A percentile compares a stretch with the other conserved stretches of the same genome.
Evolutionary conservation across 2,113 vertebrate genomes (phyloP).

Genomic region (Zonotrichia leucophrys): DNA sequence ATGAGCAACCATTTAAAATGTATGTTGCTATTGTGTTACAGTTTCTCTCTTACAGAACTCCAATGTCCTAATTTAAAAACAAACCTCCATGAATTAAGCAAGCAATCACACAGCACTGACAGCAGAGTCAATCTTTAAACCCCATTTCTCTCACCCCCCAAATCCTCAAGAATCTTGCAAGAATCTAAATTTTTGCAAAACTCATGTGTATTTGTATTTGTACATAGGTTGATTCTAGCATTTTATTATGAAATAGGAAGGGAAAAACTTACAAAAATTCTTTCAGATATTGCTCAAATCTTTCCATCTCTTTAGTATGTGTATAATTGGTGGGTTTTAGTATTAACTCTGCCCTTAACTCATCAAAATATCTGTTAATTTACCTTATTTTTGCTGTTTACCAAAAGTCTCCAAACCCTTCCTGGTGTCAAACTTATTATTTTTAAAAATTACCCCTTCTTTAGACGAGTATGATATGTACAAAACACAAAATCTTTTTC

Average conservation of each 20-base stretch:
- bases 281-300: background rate
- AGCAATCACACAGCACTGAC: background rate
- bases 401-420: fast-evolving
- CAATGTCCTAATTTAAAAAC: background rate
- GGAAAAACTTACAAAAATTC: background rate
- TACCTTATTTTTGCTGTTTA: background rate
- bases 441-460: background rate
- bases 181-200: background rate
- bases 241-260: background rate
- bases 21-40: background rate
- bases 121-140: background rate
- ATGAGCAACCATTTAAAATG: background rate
- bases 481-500: too few species aligned
- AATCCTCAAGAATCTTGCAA: background rate
- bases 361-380: background rate
- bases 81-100: background rate
- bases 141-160: fast-evolving
- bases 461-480: background rate
- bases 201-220: background rate
- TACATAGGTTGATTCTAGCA: background rate
- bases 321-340: background rate
- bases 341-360: background rate
- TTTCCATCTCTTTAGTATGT: background rate
- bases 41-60: background rate
- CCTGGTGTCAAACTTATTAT: fast-evolving